Conservation (phyloP, 2,797 vertebrate species). For the Oreortyx pictus region DNA sequence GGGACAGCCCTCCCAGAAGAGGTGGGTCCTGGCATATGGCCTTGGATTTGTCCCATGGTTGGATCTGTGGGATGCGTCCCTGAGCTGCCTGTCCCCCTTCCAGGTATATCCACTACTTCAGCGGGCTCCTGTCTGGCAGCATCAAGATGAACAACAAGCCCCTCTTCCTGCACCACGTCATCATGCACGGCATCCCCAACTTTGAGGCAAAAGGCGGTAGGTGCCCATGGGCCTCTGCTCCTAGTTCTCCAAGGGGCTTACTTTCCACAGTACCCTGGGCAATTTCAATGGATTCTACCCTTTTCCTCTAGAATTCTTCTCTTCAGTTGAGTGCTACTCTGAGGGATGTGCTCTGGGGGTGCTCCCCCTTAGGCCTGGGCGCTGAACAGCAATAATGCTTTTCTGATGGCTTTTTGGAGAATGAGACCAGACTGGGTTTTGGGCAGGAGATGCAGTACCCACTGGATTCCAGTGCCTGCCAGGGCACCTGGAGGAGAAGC, state of each 20-base stretch:
- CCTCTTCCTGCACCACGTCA: conserved; percentile 96
- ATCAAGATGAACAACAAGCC: conserved; percentile 99
- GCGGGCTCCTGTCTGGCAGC: conserved; percentile 92
- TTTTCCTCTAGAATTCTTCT: background rate
- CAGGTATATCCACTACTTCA: conserved; percentile 98
- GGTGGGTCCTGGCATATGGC: conserved; percentile 79
- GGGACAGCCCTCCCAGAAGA: conserved; percentile 95
- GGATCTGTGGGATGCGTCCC: background rate
- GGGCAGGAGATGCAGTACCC: background rate
- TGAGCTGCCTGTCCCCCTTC: background rate
- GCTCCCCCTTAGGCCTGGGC: accelerated
- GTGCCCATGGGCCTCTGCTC: background rate
- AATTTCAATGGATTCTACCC: background rate
- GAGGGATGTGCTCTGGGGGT: accelerated
- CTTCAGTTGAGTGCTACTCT: background rate
- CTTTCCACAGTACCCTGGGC: background rate
- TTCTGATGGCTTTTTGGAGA: background rate
- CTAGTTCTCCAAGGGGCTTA: background rate
- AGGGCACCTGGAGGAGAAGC: background rate
- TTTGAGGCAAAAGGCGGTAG: conserved; percentile 95
- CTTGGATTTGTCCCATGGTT: background rate
- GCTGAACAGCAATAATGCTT: background rate
- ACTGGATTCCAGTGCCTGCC: accelerated
- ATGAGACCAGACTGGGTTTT: background rate
- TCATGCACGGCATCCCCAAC: conserved; percentile 98